phyloP scores from a whole-genome alignment of 1,140 invertebrate species.

The Pinna nobilis region DNA sequence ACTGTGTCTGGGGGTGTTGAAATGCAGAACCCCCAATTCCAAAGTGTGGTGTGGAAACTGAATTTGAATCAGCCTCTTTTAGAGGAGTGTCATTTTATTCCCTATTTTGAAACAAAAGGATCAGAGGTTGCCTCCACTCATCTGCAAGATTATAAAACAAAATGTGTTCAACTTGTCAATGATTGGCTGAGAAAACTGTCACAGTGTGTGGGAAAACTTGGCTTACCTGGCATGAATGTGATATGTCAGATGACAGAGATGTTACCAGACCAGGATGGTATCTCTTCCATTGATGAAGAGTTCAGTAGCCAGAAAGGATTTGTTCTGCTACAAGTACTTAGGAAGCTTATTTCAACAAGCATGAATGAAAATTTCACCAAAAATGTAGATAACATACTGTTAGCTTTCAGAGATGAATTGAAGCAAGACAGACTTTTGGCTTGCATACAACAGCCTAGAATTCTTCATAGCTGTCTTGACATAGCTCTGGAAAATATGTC shows the following conservation, averaged over 20 bases:
- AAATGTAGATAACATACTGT: slow-evolving; percentile 27
- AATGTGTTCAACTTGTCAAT: slow-evolving; percentile 1
- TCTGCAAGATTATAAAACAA: background rate
- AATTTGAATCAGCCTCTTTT: slow-evolving; percentile 84
- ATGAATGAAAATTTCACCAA: slow-evolving; percentile 12
- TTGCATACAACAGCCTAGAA: slow-evolving; percentile 7
- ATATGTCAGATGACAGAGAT: slow-evolving; percentile 10
- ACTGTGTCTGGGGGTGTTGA: slow-evolving; percentile 90
- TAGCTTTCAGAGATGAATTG: slow-evolving; percentile 33
- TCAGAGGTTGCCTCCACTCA: slow-evolving; percentile 16
- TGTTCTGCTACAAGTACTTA: slow-evolving; percentile 37
- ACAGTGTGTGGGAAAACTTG: slow-evolving; percentile 3
- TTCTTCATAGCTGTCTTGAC: slow-evolving; percentile 72
- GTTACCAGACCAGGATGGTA: background rate
- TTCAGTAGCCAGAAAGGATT: slow-evolving; percentile 3
- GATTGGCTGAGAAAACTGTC: slow-evolving; percentile 12
- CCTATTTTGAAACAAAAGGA: slow-evolving; percentile 79
- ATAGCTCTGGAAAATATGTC: slow-evolving; percentile 87
- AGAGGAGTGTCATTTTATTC: slow-evolving; percentile 88
- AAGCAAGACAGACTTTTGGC: slow-evolving; percentile 39
- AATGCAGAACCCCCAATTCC: slow-evolving; percentile 90
- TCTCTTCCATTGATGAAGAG: no score
- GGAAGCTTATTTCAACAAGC: slow-evolving; percentile 32
- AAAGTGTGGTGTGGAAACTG: slow-evolving; percentile 85
- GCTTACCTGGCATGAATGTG: slow-evolving; percentile 19